A percentile compares a stretch with the other conserved stretches of the same genome.
These are phyloP conservation scores for Petaurus breviceps DNA, from an alignment of 2,113 vertebrate genomes.

Conservation along the genomic window DNA sequence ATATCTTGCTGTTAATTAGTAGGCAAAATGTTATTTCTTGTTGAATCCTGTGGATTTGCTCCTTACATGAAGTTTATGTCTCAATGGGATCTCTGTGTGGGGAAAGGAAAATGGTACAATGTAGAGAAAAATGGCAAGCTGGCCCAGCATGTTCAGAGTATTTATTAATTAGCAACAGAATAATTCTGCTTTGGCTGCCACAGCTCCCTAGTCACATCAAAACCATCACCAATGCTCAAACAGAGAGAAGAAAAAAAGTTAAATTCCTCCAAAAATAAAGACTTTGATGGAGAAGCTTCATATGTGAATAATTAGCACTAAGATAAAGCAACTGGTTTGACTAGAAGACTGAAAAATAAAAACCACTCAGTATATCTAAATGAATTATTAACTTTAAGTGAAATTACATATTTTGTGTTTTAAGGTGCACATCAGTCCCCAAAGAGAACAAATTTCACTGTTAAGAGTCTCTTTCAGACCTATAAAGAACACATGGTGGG, in stretches of 20 bases:
- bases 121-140: background rate
- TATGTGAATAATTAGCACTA: background rate
- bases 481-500: background rate
- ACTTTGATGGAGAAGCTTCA: background rate
- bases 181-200: slow-evolving; percentile 14
- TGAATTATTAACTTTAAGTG: background rate
- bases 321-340: background rate
- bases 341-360: background rate
- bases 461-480: slow-evolving; percentile 26
- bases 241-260: background rate
- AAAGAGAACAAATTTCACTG: slow-evolving; percentile 6
- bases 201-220: background rate
- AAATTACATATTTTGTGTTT: slow-evolving; percentile 7
- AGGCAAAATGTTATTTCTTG: slow-evolving; percentile 28
- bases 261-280: background rate
- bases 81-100: slow-evolving; percentile 6
- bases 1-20: slow-evolving; percentile 35
- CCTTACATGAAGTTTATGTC: slow-evolving; percentile 36
- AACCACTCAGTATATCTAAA: background rate
- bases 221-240: background rate
- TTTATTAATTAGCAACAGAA: slow-evolving; percentile 10
- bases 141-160: background rate
- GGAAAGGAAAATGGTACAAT: background rate
- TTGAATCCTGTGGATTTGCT: background rate
- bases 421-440: background rate